Base-by-base conservation (phyloP, 2,113 vertebrate genomes). In the Sapajus apella region DNA sequence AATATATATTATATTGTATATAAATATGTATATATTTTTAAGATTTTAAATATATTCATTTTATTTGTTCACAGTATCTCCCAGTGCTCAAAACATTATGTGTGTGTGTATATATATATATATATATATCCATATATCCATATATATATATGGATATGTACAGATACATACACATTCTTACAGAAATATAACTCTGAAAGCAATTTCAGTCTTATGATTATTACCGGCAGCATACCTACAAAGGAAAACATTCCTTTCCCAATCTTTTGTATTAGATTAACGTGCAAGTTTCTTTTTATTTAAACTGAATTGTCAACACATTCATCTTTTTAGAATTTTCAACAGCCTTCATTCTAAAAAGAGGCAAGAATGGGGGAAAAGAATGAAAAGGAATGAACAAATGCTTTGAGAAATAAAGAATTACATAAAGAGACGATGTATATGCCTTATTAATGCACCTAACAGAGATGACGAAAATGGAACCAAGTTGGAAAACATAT, bases 271-370 rank as follows among this genome's bases (percentile, higher is more conserved):
- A 47, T 25, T 90, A 84, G 37, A 94, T 72, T 87, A 96, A 66
- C 37, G 35, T 8, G 1, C 4, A 23, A 75, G 25, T 73, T 83
- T 56, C 8, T 84, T 85, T 90, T 92, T 32, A 68, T 7, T 20
- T 94, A 55, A 91, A 79, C 50, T 21, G 84, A 82, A 82, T 2
- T 40, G 37, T 21, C 66, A 16, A 64, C 47, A 85, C 25, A 18
- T 27, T 88, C 85, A 83, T 23, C 40, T 58, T 64, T 92, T 92
- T 25, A 97, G 56, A 93, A 88, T 90, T 87, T 87, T 94, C 73
- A 96, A 75, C 56, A 40, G 37, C 37, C 37, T 40, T 40, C 37
- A 40, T 40, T 40, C 37, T 40, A 40, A 40, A 40, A 40, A 40
- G 37, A 40, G 37, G 37, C 37, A 40, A 40, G 37, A 40, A 40